Conservation (phyloP, 2,113 vertebrate species). For the Trogon melanurus region DNA sequence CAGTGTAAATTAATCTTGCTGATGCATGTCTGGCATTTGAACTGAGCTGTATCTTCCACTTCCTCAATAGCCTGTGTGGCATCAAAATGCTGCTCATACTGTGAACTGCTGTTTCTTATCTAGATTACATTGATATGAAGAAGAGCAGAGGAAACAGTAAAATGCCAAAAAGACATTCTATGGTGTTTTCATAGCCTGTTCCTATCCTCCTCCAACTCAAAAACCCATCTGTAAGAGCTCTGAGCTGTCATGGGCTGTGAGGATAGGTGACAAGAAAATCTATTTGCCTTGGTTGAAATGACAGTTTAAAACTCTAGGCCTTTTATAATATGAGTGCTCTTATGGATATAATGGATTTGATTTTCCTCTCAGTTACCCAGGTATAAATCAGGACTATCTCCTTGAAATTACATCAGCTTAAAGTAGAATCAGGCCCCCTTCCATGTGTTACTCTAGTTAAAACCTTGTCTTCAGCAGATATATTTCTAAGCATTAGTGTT, state of each 20-base stretch:
- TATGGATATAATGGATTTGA: not conserved
- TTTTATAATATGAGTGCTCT: not conserved
- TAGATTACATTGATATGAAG: constrained; percentile 22
- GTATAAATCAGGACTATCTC: not conserved
- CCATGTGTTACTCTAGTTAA: not conserved
- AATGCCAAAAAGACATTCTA: not conserved
- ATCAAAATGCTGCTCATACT: constrained; percentile 30
- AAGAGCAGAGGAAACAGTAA: constrained; percentile 11
- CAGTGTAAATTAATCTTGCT: constrained; percentile 41
- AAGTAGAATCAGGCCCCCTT: not conserved
- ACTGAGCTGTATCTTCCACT: constrained; percentile 29
- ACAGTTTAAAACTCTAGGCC: constrained; percentile 10
- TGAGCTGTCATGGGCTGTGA: constrained; percentile 6
- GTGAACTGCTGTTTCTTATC: constrained; percentile 3
- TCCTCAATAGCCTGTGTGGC: constrained; percentile 5
- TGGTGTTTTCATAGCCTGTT: constrained; percentile 1
- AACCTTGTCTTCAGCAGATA: not conserved
- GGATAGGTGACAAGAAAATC: constrained; percentile 49
- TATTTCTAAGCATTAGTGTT: not conserved
- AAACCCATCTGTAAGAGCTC: constrained; percentile 14
- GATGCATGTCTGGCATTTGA: constrained; percentile 34
- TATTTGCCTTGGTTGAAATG: constrained; percentile 39
- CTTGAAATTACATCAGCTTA: not conserved
- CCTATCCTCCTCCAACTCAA: not conserved
- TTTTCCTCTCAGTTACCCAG: constrained; percentile 4